phyloP scores from a whole-genome alignment of 2,113 vertebrate species.

The Ammospiza nelsoni region DNA sequence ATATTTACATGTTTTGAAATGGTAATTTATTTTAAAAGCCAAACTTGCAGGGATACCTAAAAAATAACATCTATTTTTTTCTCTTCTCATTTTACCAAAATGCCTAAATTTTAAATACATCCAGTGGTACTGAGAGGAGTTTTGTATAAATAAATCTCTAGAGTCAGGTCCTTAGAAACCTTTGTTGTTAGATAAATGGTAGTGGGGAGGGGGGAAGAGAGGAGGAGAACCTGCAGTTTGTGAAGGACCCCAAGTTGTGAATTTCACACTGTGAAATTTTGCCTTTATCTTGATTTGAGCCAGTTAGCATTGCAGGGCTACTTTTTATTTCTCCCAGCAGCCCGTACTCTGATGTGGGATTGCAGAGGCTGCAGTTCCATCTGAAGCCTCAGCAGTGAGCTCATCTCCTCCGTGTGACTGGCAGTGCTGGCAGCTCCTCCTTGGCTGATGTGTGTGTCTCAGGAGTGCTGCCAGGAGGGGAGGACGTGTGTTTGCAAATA shows the following conservation, averaged over 20 bases:
- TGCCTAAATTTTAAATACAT: neutral
- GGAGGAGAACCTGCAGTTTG: neutral
- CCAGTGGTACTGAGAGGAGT: neutral
- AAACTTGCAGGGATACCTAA: neutral
- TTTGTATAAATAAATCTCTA: neutral
- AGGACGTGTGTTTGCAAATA: neutral
- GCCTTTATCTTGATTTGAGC: neutral
- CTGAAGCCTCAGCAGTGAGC: neutral
- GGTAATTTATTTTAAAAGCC: neutral
- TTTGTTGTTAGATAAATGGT: neutral
- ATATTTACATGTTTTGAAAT: conserved; percentile 6
- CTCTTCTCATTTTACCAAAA: neutral
- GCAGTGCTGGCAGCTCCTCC: neutral
- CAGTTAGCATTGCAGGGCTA: neutral
- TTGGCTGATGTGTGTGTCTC: neutral
- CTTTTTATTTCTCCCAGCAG: neutral
- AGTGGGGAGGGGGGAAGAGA: neutral
- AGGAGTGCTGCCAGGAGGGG: neutral
- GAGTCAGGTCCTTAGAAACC: neutral
- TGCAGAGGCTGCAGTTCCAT: neutral
- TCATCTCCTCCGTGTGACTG: neutral
- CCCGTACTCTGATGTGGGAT: neutral
- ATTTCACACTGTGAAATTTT: neutral
- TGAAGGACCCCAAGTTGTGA: neutral
- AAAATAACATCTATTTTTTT: neutral